Base-by-base conservation (phyloP, 2,113 vertebrate species). In the Pholis gunnellus region DNA sequence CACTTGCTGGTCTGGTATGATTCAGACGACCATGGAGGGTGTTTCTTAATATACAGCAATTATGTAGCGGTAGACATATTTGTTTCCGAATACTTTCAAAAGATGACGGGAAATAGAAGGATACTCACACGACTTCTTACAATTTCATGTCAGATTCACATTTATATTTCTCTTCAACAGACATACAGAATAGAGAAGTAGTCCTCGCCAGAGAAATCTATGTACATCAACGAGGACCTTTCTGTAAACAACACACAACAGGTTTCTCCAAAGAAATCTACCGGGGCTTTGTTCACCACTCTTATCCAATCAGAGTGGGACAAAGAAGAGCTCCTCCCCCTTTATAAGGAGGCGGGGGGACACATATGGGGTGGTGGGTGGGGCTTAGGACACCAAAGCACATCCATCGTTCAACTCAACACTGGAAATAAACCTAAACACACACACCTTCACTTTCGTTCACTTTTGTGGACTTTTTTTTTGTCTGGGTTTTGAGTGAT, bases 371-470 rank as follows among this genome's bases (percentile, higher is more conserved):
- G 25, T 4, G 20, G 95, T 94, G 92, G 94, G 92, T 91, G 95
- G 96, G 94, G 95, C 74, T 76, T 67, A 94, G 95, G 95, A 95
- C 95, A 95, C 92, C 88, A 95, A 97, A 96, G 94, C 95, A 96
- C 97, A 96, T 94, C 96, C 96, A 95, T 96, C 96, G 96, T 96
- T 97, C 96, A 95, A 96, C 96, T 96, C 96, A 95, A 96, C 96
- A 95, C 94, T 85, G 89, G 69, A 92, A 94, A 93, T 95, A 91
- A 95, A 95, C 94, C 92, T 90, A 94, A 96, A 96, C 95, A 96
- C 95, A 87, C 96, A 92, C 75, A 17, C 74, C 78, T 86, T 89
- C 82, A 85, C 89, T 84, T 89, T 80, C 88, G 76, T 82, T 80
- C 87, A 22, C 79, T 79, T 94, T 94, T 80, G 65, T 88, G 65